Conservation (phyloP, 2,797 vertebrate species). For the Urocyon cinereoargenteus region DNA sequence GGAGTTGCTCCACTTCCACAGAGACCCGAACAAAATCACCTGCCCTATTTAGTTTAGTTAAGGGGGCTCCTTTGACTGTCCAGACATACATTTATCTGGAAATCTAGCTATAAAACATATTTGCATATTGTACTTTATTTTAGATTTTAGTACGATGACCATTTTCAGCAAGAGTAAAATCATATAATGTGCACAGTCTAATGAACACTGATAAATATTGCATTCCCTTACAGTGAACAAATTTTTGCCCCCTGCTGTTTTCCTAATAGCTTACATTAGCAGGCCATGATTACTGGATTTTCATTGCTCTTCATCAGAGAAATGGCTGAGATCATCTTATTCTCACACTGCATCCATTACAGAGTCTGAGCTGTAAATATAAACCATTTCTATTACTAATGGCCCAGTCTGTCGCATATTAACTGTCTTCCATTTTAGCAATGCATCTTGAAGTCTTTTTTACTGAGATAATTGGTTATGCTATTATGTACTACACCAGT, state of each 20-base stretch:
- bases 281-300: slow-evolving; percentile 75
- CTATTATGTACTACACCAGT: neutral
- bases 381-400: slow-evolving; percentile 19
- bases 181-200: neutral
- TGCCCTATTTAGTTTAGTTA: neutral
- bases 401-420: neutral
- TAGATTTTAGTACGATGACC: slow-evolving; percentile 59
- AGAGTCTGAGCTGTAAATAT: slow-evolving; percentile 53
- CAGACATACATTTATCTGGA: slow-evolving; percentile 3
- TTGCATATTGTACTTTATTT: slow-evolving; percentile 42
- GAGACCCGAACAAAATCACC: neutral
- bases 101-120: neutral
- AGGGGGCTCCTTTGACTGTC: neutral
- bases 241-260: slow-evolving; percentile 63
- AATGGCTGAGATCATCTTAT: slow-evolving; percentile 70
- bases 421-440: slow-evolving; percentile 49
- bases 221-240: slow-evolving; percentile 57
- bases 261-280: slow-evolving; percentile 67
- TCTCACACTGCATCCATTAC: neutral
- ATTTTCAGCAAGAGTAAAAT: slow-evolving; percentile 19
- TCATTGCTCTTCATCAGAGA: slow-evolving; percentile 71
- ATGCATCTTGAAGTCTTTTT: slow-evolving; percentile 42
- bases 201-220: slow-evolving; percentile 60
- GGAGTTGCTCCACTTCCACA: neutral
- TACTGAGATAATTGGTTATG: neutral